Evolutionary conservation across 2,888 invertebrate genomes (phyloP).

Genomic region (Platerodrilus igneus): DNA sequence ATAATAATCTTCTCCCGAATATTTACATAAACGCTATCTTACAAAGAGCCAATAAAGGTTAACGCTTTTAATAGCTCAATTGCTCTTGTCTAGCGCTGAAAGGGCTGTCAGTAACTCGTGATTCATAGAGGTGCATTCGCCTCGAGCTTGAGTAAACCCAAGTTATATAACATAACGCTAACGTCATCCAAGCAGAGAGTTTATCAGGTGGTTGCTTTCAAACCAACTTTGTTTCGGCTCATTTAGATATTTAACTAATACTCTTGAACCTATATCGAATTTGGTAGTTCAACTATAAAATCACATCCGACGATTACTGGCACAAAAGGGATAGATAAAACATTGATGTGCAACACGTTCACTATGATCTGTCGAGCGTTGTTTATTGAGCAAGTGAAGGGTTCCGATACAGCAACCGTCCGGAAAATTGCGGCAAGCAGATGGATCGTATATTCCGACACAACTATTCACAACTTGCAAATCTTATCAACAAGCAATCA

Average conservation of each 20-base stretch:
- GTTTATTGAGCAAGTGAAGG: slow-evolving; percentile 36
- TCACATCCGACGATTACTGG: slow-evolving; percentile 46
- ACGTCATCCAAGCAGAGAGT: slow-evolving; percentile 20
- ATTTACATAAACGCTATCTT: too few relatives aligned
- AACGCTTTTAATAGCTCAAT: too few relatives aligned
- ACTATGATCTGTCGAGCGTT: slow-evolving; percentile 45
- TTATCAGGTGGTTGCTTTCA: slow-evolving; percentile 23
- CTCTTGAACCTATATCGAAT: slow-evolving; percentile 32
- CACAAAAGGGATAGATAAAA: slow-evolving; percentile 33
- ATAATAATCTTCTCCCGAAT: too few relatives aligned
- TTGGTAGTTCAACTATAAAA: slow-evolving; percentile 46
- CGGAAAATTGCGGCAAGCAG: slow-evolving; percentile 43
- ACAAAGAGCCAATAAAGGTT: too few relatives aligned
- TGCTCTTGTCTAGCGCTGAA: too few relatives aligned
- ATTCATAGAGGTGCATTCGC: slow-evolving; percentile 13
- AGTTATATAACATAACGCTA: slow-evolving; percentile 22
- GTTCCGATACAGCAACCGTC: slow-evolving; percentile 39
- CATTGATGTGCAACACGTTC: slow-evolving; percentile 31
- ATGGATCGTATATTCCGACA: slow-evolving; percentile 27
- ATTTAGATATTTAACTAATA: slow-evolving; percentile 38
- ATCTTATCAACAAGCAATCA: slow-evolving; percentile 12
- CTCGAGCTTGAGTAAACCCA: slow-evolving; percentile 14
- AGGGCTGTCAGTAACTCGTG: slow-evolving; percentile 19
- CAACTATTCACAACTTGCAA: slow-evolving; percentile 9
- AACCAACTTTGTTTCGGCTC: slow-evolving; percentile 41